phyloP scores from a whole-genome alignment of 2,113 vertebrate species.

The Probosciger aterrimus region DNA sequence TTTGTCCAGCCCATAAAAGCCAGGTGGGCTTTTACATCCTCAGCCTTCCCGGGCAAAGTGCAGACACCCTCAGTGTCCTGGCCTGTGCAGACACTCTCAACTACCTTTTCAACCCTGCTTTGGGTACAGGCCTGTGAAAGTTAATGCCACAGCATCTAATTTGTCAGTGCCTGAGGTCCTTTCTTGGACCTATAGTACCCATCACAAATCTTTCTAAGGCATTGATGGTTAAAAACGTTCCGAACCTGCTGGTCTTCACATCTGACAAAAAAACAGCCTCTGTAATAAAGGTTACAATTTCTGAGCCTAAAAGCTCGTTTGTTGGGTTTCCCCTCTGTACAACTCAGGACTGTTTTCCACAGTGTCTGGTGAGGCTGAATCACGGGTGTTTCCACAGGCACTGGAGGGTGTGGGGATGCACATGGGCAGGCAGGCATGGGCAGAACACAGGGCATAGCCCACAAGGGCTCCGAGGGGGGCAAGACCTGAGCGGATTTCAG shows the following conservation, averaged over 20 bases:
- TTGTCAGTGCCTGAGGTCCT: background rate
- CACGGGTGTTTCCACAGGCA: background rate
- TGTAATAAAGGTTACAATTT: background rate
- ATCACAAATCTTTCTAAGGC: background rate
- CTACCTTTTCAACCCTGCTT: background rate
- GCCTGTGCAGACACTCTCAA: rapidly evolving
- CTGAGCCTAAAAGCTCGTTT: background rate
- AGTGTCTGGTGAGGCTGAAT: background rate
- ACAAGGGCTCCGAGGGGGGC: background rate
- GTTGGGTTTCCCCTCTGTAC: background rate
- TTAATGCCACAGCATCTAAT: background rate
- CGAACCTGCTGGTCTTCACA: background rate
- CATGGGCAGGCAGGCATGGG: background rate
- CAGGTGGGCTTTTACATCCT: background rate
- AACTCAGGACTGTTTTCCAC: background rate
- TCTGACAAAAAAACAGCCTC: background rate
- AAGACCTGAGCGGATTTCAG: background rate
- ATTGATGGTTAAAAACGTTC: background rate
- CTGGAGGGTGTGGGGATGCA: background rate
- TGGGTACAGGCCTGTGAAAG: too few relatives aligned
- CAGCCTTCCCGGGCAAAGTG: background rate
- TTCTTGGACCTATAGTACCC: background rate
- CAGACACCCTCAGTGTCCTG: background rate
- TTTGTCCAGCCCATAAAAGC: background rate
- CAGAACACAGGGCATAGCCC: background rate